Evolutionary conservation across 2,888 invertebrate genomes (phyloP).

Genomic region (Alentia gelatinosa): DNA sequence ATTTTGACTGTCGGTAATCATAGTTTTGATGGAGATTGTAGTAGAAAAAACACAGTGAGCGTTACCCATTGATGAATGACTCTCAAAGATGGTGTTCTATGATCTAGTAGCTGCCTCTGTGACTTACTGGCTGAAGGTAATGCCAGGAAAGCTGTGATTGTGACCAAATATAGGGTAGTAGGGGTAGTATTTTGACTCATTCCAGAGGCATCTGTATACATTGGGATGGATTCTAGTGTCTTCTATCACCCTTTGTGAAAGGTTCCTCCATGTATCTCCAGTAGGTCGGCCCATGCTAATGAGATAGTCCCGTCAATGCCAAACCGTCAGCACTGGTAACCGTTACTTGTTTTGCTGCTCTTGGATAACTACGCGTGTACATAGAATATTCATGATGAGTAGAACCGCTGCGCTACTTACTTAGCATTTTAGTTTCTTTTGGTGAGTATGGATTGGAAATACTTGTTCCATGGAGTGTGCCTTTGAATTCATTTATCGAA

Average conservation of each 20-base stretch:
- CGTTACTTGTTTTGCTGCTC: not conserved
- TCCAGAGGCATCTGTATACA: not conserved
- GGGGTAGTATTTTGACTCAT: not conserved
- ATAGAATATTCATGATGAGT: not conserved
- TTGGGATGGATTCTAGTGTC: not conserved
- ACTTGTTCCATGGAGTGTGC: not conserved
- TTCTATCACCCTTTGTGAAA: not conserved
- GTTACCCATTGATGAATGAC: not conserved
- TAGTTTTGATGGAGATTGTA: not conserved
- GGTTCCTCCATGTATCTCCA: not conserved
- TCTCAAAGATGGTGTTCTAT: not conserved
- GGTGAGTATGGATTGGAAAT: not conserved
- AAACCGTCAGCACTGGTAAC: not conserved
- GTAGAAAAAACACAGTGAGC: not conserved
- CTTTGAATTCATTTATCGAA: not conserved
- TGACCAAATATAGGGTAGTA: not conserved
- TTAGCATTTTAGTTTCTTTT: not conserved
- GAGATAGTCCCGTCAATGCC: not conserved
- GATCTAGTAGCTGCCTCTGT: not conserved
- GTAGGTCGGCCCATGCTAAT: not conserved
- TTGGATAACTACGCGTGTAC: not conserved
- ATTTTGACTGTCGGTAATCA: not conserved
- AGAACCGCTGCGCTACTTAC: not conserved
- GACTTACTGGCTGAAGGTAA: not conserved
- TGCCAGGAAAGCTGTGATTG: conserved; percentile 32